These are phyloP conservation scores for Chymomyza caudatula DNA, from an alignment of 2,888 invertebrate species.

Conservation along the genomic window DNA sequence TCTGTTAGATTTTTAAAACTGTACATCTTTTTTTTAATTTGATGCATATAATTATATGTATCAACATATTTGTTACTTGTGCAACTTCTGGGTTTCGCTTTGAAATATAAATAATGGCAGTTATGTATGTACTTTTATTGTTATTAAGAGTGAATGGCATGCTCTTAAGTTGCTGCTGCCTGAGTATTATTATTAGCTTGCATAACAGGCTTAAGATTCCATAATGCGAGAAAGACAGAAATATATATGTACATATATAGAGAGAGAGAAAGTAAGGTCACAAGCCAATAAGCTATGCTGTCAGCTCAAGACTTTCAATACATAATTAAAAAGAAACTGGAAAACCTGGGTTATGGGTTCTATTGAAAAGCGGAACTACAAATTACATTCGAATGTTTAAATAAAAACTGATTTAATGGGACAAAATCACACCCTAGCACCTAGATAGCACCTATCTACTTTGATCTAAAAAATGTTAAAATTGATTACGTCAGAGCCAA, in stretches of 20 bases:
- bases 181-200: slow-evolving; percentile 34
- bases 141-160: background rate
- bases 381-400: slow-evolving; percentile 17
- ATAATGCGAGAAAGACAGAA: slow-evolving; percentile 28
- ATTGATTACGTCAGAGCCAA: slow-evolving; percentile 23
- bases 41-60: background rate
- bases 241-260: background rate
- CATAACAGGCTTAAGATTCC: slow-evolving; percentile 53
- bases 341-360: slow-evolving; percentile 9
- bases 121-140: background rate
- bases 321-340: too few species aligned
- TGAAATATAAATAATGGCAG: background rate
- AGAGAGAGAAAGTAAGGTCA: slow-evolving; percentile 27
- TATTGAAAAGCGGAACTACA: slow-evolving; percentile 11
- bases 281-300: background rate
- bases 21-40: too few species aligned
- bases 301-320: background rate
- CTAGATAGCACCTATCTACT: slow-evolving; percentile 16
- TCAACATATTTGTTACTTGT: background rate
- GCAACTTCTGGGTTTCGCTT: background rate
- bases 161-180: background rate
- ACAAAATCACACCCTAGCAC: background rate
- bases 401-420: background rate
- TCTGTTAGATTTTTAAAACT: too few species aligned
- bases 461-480: slow-evolving; percentile 10